These are phyloP conservation scores for Agapornis roseicollis DNA, from an alignment of 2,113 vertebrate species.

Conservation along the genomic window DNA sequence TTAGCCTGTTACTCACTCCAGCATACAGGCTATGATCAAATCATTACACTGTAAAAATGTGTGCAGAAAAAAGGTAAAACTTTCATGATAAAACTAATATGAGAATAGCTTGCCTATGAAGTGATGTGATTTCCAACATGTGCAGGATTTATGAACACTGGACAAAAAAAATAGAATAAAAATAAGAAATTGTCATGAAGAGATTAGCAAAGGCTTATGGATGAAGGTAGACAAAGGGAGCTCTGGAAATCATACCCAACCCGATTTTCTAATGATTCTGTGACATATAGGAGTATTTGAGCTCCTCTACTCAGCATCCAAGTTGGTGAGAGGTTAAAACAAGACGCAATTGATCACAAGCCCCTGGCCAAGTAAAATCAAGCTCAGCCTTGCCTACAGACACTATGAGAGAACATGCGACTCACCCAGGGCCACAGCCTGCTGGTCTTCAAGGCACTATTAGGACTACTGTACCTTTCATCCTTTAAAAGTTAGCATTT, in stretches of 20 bases:
- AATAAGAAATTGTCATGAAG: not conserved
- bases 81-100: not conserved
- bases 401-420: not conserved
- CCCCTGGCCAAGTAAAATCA: rapidly evolving
- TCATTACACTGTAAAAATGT: not conserved
- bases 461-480: not conserved
- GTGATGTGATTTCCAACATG: not conserved
- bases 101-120: not conserved
- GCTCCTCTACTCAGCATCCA: not conserved
- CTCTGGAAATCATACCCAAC: not conserved
- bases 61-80: not conserved
- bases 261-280: not conserved
- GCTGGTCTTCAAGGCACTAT: not conserved
- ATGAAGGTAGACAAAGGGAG: not conserved
- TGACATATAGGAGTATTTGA: not conserved
- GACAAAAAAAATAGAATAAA: not conserved
- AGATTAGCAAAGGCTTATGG: not conserved
- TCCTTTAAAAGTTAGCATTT: not conserved
- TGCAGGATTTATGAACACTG: not conserved
- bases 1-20: not conserved
- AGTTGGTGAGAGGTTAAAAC: not conserved
- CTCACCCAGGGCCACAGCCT: not conserved
- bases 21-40: not conserved
- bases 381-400: not conserved
- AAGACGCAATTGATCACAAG: not conserved